Conservation (phyloP, 2,888 invertebrate species). For the Mesorhabditis spiculigera region DNA sequence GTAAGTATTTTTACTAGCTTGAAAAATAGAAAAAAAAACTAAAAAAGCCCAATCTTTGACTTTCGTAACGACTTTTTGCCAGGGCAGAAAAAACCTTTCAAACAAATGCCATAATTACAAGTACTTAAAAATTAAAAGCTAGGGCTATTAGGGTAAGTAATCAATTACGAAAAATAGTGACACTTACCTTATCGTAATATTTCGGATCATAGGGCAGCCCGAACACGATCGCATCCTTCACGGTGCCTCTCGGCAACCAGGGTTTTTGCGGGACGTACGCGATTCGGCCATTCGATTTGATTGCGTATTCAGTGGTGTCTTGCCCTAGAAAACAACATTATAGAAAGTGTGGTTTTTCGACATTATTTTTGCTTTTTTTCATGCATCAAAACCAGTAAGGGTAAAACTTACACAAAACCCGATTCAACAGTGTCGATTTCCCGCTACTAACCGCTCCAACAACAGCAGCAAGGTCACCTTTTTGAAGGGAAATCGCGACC, state of each 20-base stretch:
- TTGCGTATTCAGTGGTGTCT: background rate
- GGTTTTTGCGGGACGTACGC: slow-evolving; percentile 4
- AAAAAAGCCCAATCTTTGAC: no score
- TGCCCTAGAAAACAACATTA: background rate
- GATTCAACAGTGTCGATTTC: slow-evolving; percentile 2
- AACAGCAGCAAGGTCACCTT: background rate
- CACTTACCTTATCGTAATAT: background rate
- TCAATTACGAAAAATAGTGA: no score
- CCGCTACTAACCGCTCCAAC: background rate
- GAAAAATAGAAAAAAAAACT: no score
- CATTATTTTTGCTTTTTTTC: background rate
- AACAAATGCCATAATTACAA: background rate
- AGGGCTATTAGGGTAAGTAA: no score
- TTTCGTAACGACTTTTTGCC: no score
- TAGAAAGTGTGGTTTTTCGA: no score
- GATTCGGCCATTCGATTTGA: slow-evolving; percentile 1
- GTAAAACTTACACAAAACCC: background rate
- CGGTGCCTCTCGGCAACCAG: background rate
- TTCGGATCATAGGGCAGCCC: background rate
- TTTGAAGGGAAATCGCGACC: background rate
- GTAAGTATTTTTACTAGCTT: no score
- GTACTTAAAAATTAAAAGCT: background rate
- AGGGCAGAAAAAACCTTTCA: background rate
- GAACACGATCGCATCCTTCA: background rate
- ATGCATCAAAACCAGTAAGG: background rate